phyloP scores from a whole-genome alignment of 2,888 invertebrate genomes.

The Netelia melanura region DNA sequence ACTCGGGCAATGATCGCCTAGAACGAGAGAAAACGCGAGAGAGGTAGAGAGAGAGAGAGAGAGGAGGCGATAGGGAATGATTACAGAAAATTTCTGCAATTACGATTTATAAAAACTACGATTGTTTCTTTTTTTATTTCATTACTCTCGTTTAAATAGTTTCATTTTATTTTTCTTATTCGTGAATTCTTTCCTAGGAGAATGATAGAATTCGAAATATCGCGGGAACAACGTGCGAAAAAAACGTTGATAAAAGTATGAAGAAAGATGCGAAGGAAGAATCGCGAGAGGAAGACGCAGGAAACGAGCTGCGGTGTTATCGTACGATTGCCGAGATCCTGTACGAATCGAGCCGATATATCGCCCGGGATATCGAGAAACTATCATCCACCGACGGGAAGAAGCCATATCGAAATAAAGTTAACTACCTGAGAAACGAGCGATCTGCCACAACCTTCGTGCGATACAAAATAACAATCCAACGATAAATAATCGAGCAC shows the following conservation, averaged over 20 bases:
- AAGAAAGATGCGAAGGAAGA: slow-evolving; percentile 16
- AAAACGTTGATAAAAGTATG: slow-evolving; percentile 62
- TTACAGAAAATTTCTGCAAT: slow-evolving; percentile 36
- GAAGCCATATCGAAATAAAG: slow-evolving; percentile 38
- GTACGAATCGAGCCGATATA: slow-evolving; percentile 14
- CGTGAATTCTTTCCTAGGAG: neutral
- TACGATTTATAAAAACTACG: neutral
- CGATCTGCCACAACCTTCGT: too few relatives aligned
- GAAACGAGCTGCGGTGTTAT: slow-evolving; percentile 56
- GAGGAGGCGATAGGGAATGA: slow-evolving; percentile 15
- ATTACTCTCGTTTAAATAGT: too few relatives aligned
- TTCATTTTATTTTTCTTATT: too few relatives aligned
- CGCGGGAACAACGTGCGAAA: neutral
- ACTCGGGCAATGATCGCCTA: slow-evolving; percentile 35
- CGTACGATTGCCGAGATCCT: slow-evolving; percentile 56
- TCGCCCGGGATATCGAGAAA: slow-evolving; percentile 14
- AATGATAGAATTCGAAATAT: neutral
- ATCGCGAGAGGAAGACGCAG: slow-evolving; percentile 48
- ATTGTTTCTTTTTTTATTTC: too few relatives aligned
- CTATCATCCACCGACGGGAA: neutral
- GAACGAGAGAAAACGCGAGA: too few relatives aligned
- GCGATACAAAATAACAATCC: too few relatives aligned
- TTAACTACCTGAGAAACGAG: slow-evolving; percentile 13
- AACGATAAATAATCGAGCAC: too few relatives aligned
- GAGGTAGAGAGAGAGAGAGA: too few relatives aligned